These are phyloP conservation scores for Pseudorasbora parva DNA, from an alignment of 2,113 vertebrate species.

Conservation along the genomic window DNA sequence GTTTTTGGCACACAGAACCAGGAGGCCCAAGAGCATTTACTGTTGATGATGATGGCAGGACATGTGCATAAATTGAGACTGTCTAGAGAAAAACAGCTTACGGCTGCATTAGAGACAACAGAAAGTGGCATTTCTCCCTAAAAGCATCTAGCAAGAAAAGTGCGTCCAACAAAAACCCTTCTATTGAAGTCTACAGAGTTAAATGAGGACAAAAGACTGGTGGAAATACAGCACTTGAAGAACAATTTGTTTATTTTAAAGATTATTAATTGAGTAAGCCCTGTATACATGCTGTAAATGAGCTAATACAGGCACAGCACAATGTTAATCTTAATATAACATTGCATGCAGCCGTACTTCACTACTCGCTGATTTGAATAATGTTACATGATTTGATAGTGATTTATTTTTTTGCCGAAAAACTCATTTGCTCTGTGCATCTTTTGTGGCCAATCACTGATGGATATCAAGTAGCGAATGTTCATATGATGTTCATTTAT, in stretches of 20 bases:
- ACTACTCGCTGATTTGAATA: conserved; percentile 31
- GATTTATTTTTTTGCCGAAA: conserved; percentile 25
- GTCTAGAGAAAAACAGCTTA: conserved; percentile 27
- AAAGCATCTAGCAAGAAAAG: conserved; percentile 22
- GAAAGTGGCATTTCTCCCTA: conserved; percentile 17
- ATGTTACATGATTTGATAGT: conserved; percentile 47
- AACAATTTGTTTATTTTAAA: conserved; percentile 39
- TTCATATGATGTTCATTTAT: conserved; percentile 66
- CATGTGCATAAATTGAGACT: conserved; percentile 39
- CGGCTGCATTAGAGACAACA: conserved; percentile 18
- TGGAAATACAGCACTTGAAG: conserved; percentile 41
- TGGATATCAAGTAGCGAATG: conserved; percentile 57
- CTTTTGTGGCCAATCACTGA: conserved; percentile 56
- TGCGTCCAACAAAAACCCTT: neutral
- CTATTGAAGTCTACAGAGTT: neutral
- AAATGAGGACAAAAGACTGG: conserved; percentile 1
- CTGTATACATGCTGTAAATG: conserved; percentile 40
- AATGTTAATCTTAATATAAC: conserved; percentile 58
- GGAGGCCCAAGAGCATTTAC: conserved; percentile 14
- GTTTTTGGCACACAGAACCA: conserved; percentile 36
- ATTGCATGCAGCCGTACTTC: conserved; percentile 31
- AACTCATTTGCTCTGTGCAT: conserved; percentile 50
- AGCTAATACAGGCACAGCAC: conserved; percentile 22
- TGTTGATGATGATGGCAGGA: conserved; percentile 21
- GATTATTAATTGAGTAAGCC: conserved; percentile 38